Conservation (phyloP, 2,888 invertebrate species). For the Lumbricus terrestris region DNA sequence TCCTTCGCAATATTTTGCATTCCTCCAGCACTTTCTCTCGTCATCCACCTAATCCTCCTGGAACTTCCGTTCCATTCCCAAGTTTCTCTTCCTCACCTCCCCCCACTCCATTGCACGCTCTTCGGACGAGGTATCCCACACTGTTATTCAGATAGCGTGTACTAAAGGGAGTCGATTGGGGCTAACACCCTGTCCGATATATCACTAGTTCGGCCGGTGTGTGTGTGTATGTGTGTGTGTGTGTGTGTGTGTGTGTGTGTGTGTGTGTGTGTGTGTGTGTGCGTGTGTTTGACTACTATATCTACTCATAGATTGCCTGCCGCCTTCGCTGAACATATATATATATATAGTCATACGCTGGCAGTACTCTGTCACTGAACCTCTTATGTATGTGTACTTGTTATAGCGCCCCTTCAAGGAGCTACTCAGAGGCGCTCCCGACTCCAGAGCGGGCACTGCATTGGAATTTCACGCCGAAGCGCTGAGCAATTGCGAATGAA, state of each 20-base stretch:
- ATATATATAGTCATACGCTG: no score
- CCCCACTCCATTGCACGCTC: neutral
- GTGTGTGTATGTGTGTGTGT: neutral
- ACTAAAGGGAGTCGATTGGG: neutral
- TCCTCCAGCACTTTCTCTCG: neutral
- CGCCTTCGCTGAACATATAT: no score
- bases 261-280: neutral
- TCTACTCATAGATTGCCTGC: no score
- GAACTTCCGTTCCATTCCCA: neutral
- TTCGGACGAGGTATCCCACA: neutral
- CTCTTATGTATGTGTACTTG: no score
- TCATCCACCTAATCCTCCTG: neutral
- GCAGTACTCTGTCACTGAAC: no score
- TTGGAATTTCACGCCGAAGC: no score
- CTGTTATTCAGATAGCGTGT: neutral
- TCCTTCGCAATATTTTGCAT: neutral
- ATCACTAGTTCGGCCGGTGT: neutral
- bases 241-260: neutral
- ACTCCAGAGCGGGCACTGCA: no score
- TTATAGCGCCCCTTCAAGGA: no score
- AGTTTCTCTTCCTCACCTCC: neutral
- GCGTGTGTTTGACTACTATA: neutral
- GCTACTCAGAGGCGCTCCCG: no score
- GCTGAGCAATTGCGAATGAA: no score
- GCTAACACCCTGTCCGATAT: neutral